These are phyloP conservation scores for Catharus ustulatus DNA, from an alignment of 2,797 vertebrate genomes.

Conservation along the genomic window DNA sequence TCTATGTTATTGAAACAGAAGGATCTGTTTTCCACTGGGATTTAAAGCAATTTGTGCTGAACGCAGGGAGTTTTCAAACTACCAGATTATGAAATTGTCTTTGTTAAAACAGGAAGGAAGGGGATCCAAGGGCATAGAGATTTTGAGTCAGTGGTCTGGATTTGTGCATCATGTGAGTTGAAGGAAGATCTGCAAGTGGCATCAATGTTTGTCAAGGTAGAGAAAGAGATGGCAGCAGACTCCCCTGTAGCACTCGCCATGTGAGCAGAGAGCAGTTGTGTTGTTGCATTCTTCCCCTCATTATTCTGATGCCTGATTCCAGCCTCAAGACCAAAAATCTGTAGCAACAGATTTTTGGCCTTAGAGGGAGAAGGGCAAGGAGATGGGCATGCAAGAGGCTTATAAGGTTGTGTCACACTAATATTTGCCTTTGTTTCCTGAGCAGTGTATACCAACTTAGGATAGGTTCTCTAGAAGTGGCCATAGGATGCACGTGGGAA, in stretches of 20 bases:
- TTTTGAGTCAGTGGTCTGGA: background rate
- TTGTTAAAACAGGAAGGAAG: background rate
- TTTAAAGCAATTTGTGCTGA: background rate
- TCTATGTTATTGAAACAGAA: background rate
- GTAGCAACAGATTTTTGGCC: background rate
- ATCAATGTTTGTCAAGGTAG: background rate
- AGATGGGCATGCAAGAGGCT: background rate
- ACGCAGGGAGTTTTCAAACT: background rate
- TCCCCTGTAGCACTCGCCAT: background rate
- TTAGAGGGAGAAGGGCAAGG: background rate
- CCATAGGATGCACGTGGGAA: background rate
- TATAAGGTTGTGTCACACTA: background rate
- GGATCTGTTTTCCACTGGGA: slow-evolving; percentile 14
- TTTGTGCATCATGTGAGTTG: background rate
- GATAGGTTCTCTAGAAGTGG: background rate
- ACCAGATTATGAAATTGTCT: slow-evolving; percentile 11
- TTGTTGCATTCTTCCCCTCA: rapidly evolving
- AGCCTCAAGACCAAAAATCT: background rate
- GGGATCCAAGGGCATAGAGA: background rate
- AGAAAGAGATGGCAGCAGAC: background rate
- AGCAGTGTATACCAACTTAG: background rate
- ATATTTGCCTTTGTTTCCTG: background rate
- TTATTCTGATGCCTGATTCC: background rate
- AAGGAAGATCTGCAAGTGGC: background rate
- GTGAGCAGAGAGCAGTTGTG: background rate